Conservation (phyloP, 2,113 vertebrate genomes). For the Stigmatopora nigra region DNA sequence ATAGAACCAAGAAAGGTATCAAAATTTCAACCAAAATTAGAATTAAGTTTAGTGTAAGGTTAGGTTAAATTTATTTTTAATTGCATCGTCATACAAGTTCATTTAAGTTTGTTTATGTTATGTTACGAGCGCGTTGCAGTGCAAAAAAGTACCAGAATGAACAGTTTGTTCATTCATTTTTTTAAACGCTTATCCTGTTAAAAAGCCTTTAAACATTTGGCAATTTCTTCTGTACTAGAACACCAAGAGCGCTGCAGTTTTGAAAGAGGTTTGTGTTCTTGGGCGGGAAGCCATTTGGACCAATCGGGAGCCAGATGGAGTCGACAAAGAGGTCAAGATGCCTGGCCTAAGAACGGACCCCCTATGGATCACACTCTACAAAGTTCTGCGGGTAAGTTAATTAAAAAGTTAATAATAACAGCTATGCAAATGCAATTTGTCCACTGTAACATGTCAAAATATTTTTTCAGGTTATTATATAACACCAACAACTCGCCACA, state of each 20-base stretch:
- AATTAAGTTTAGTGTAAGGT: no score
- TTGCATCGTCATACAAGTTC: no score
- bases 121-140: no score
- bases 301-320: slow-evolving; percentile 49
- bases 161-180: no score
- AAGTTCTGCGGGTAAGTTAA: slow-evolving; percentile 61
- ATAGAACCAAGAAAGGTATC: no score
- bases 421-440: not conserved
- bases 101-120: no score
- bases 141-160: no score
- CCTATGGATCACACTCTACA: slow-evolving; percentile 69
- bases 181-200: no score
- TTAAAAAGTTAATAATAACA: not conserved
- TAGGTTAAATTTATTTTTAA: no score
- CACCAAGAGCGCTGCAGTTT: slow-evolving; percentile 61
- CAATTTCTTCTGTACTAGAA: slow-evolving; percentile 28
- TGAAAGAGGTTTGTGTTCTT: slow-evolving; percentile 65
- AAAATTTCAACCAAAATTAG: no score
- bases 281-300: slow-evolving; percentile 46
- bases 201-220: no score
- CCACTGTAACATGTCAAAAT: not conserved
- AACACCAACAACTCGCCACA: slow-evolving; percentile 39
- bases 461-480: slow-evolving; percentile 58
- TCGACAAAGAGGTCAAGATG: slow-evolving; percentile 34
- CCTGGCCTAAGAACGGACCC: slow-evolving; percentile 51